These are phyloP conservation scores for Porites divaricata DNA, from an alignment of 92 coral and sea anemone species.

Conservation along the genomic window DNA sequence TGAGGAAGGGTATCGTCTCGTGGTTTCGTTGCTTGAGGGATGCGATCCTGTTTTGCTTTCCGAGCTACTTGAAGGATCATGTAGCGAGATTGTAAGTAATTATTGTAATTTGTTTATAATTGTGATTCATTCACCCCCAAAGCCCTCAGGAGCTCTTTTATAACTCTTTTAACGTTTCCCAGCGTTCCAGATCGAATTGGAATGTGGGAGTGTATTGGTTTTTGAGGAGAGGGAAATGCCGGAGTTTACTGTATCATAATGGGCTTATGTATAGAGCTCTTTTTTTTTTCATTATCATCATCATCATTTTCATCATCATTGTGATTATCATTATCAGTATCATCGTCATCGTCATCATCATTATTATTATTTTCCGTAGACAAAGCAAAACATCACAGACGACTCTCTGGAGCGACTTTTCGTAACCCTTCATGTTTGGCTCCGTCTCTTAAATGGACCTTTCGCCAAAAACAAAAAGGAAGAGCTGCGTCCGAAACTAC, in stretches of 20 bases:
- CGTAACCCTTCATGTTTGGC: conserved; percentile 73
- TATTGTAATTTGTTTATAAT: background rate
- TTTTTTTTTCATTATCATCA: no score
- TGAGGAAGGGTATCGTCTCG: conserved; percentile 43
- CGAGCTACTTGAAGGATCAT: conserved; percentile 50
- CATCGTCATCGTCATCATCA: no score
- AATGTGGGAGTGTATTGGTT: no score
- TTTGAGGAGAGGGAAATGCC: no score
- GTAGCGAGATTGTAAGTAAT: conserved; percentile 71
- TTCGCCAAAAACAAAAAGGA: conserved; percentile 64
- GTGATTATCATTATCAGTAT: no score
- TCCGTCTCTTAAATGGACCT: conserved; percentile 59
- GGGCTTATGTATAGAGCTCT: no score
- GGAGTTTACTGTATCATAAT: no score
- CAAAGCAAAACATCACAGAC: background rate
- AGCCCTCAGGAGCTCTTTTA: no score
- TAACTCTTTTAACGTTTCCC: no score
- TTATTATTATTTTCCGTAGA: conserved; percentile 21
- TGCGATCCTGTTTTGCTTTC: conserved; percentile 54
- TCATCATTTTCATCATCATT: no score
- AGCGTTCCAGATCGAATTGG: no score
- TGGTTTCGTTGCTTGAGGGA: conserved; percentile 68
- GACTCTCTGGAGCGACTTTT: conserved; percentile 33
- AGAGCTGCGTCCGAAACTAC: conserved; percentile 70
- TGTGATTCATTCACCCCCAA: no score